Conservation (phyloP, 1,140 invertebrate species). For the Lepidostoma basale region DNA sequence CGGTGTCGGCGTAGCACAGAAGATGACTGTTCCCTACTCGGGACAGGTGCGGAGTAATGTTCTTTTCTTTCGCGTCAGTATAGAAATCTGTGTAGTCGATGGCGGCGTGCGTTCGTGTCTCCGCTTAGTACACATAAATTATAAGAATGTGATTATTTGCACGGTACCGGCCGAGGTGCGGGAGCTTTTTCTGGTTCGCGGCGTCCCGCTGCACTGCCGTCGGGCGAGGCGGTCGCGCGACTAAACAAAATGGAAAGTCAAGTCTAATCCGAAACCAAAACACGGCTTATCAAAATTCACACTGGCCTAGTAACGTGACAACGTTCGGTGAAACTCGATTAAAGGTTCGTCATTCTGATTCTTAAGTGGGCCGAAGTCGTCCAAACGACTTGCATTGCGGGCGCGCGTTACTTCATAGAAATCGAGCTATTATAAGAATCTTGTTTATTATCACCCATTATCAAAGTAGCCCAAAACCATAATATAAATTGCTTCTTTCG, state of each 20-base stretch:
- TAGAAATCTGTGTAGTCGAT: constrained; percentile 26
- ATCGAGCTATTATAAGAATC: not conserved
- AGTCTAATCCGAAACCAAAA: not conserved
- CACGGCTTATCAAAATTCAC: constrained; percentile 6
- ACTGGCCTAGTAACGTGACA: not conserved
- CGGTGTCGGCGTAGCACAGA: not conserved
- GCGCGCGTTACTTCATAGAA: constrained; percentile 5
- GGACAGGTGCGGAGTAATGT: constrained; percentile 11
- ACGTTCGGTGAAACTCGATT: not conserved
- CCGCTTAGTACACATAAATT: constrained; percentile 21
- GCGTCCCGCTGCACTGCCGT: not conserved
- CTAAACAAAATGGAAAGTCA: constrained; percentile 26
- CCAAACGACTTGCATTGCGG: not conserved
- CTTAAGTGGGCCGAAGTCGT: constrained; percentile 2
- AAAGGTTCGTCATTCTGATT: not conserved
- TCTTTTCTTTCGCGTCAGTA: constrained; percentile 21
- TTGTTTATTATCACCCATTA: constrained; percentile 12
- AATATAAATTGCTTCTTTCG: not conserved
- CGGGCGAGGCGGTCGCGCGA: not conserved
- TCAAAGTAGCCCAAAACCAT: not conserved
- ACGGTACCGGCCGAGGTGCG: constrained; percentile 22
- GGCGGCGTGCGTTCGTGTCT: constrained; percentile 10
- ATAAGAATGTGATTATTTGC: constrained; percentile 24
- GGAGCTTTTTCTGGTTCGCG: constrained; percentile 23
- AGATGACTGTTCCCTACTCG: not conserved